phyloP scores from a whole-genome alignment of 2,797 vertebrate genomes.

The Hyperoplus immaculatus region DNA sequence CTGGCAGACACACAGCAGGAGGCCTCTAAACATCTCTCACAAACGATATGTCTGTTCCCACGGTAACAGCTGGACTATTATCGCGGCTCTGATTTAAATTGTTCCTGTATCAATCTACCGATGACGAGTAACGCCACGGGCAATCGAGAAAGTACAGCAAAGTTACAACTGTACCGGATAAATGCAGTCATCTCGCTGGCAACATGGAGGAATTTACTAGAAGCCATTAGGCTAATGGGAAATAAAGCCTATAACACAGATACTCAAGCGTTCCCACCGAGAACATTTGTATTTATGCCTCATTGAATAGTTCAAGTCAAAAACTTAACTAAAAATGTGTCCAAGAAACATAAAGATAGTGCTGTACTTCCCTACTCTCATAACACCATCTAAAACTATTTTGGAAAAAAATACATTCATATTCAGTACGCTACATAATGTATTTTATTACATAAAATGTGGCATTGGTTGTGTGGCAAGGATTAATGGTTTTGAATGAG shows the following conservation, averaged over 20 bases:
- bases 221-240: constrained; percentile 11
- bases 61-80: constrained; percentile 60
- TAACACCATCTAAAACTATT: neutral
- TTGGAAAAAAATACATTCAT: neutral
- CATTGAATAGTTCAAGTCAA: constrained; percentile 21
- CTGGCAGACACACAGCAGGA: constrained; percentile 76
- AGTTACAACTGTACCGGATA: neutral
- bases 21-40: constrained; percentile 73
- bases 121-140: neutral
- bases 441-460: constrained; percentile 2
- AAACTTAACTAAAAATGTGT: constrained; percentile 16
- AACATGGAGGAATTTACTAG: constrained; percentile 35
- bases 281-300: constrained; percentile 38
- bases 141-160: constrained; percentile 26
- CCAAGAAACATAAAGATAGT: neutral
- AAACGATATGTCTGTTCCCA: constrained; percentile 76
- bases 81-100: constrained; percentile 8
- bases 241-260: constrained; percentile 25
- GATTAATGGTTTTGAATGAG: constrained; percentile 9
- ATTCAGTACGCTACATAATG: neutral
- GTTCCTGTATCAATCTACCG: constrained; percentile 16
- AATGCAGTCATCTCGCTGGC: constrained; percentile 29
- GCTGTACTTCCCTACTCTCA: neutral
- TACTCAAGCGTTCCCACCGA: constrained; percentile 6
- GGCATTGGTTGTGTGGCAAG: neutral